Base-by-base conservation (phyloP, 2,113 vertebrate species). In the Cavia porcellus region DNA sequence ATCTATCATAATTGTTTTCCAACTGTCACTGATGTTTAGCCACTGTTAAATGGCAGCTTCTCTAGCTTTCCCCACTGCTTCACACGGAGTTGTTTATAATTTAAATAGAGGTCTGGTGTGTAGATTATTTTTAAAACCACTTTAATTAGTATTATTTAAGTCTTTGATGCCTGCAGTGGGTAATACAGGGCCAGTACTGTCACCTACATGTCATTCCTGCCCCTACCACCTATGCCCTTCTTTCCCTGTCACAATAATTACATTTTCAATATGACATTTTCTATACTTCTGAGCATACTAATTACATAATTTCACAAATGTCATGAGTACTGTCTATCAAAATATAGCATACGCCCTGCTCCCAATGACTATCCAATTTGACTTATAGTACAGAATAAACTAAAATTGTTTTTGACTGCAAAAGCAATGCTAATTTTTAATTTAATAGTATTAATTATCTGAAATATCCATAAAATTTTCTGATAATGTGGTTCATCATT, bases 401-500 rank as follows among this genome's bases (percentile, higher is more conserved):
- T 70, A 38, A 81, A 15, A 50, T 57, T 28, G 82, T 74, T 70
- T 30, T 85, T 64, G 68, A 38, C 55, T 94, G 80, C 15, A 66
- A 93, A 90, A 66, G 14, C 66, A 88, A 89, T 66, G 30, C 38
- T 85, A 81, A 42, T 80, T 0, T 85, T 90, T 62, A 62, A 75
- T 87, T 90, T 35, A 75, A 45, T 81, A 62, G 1, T 24, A 38
- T 87, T 80, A 55, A 90, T 83, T 70, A 45, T 83, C n/a, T 87
- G 55, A 90, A 94, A 55, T 92, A 13, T 14, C 25, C 11, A 14
- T 50, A 92, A 91, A 12, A 38, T 86, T 61, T 79, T 89, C 79
- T 84, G 14, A 52, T 90, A 89, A 62, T 84, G 2, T 92, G 62
- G 47, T 95, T 74, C 70, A 88, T 1, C 32, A 96, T 52, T 75